phyloP scores from a whole-genome alignment of 2,113 vertebrate genomes.

The Coregonus clupeaformis region DNA sequence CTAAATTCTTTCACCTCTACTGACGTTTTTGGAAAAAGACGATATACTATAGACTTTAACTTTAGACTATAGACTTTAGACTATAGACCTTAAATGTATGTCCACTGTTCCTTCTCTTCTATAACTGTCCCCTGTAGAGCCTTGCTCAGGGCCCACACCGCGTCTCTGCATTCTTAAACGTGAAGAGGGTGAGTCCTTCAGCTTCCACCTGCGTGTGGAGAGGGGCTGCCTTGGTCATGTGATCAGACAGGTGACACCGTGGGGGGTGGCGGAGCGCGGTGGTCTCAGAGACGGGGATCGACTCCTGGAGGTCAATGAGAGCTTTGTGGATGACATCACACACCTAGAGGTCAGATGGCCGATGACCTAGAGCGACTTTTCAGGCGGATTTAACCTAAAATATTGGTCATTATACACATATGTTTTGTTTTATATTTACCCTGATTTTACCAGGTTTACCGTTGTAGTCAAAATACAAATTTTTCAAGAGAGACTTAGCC shows the following conservation, averaged over 20 bases:
- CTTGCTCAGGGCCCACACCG: conserved; percentile 41
- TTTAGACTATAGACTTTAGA: background rate
- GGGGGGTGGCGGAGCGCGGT: conserved; percentile 73
- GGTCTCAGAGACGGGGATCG: conserved; percentile 84
- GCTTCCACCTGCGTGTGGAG: conserved; percentile 80
- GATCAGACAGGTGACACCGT: conserved; percentile 71
- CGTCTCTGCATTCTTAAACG: conserved; percentile 83
- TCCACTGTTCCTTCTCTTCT: background rate
- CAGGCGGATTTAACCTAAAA: background rate
- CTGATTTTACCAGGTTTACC: too few relatives aligned
- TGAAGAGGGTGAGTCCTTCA: conserved; percentile 68
- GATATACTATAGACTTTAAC: background rate
- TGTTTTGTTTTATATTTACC: too few relatives aligned
- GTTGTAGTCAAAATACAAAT: too few relatives aligned
- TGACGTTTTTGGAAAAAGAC: background rate
- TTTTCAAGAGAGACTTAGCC: too few relatives aligned
- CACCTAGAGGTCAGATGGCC: conserved; percentile 72
- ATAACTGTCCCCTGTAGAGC: conserved; percentile 30
- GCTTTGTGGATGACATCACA: conserved; percentile 71
- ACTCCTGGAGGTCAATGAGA: conserved; percentile 84
- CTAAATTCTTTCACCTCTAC: background rate
- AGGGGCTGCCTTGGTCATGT: conserved; percentile 71
- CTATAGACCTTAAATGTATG: background rate
- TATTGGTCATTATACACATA: background rate
- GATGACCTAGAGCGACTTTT: background rate